Evolutionary conservation across 2,888 invertebrate genomes (phyloP).

Genomic region (Phasia obesa): DNA sequence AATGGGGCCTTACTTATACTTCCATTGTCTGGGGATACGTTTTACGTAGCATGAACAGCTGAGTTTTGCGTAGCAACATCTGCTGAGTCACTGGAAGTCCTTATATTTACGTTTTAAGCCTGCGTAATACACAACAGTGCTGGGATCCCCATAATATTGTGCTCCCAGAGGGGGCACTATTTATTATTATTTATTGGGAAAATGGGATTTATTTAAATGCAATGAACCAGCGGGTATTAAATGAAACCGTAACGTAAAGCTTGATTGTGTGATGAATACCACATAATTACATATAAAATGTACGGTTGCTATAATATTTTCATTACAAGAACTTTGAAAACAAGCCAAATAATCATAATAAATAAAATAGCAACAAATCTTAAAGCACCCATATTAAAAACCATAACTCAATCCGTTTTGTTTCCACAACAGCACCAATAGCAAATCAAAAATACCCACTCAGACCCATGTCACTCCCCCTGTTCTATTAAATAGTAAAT

Average conservation of each 20-base stretch:
- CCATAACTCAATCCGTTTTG: neutral
- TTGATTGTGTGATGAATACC: conserved; percentile 51
- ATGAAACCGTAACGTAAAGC: too few species aligned
- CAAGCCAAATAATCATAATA: conserved; percentile 21
- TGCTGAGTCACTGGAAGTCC: too few species aligned
- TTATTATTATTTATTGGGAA: too few species aligned
- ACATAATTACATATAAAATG: conserved; percentile 58
- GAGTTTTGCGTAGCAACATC: too few species aligned
- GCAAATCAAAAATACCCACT: conserved; percentile 39
- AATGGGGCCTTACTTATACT: too few species aligned
- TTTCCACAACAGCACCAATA: neutral
- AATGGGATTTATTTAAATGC: too few species aligned
- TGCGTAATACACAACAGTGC: too few species aligned
- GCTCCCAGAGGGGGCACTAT: too few species aligned
- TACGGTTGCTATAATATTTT: conserved; percentile 52
- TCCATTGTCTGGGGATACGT: too few species aligned
- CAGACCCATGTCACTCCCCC: conserved; percentile 4
- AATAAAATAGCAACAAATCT: conserved; percentile 11
- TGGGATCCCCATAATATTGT: too few species aligned
- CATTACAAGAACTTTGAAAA: conserved; percentile 25
- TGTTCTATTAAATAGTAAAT: neutral
- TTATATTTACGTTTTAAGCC: too few species aligned
- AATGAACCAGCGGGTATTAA: neutral
- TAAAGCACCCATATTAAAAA: neutral
- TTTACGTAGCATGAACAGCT: too few species aligned